Evolutionary conservation across 2,888 invertebrate genomes (phyloP), one percentile per base, ranked within the genome.

Genomic region (Lepetodrilus schrolli): DNA sequence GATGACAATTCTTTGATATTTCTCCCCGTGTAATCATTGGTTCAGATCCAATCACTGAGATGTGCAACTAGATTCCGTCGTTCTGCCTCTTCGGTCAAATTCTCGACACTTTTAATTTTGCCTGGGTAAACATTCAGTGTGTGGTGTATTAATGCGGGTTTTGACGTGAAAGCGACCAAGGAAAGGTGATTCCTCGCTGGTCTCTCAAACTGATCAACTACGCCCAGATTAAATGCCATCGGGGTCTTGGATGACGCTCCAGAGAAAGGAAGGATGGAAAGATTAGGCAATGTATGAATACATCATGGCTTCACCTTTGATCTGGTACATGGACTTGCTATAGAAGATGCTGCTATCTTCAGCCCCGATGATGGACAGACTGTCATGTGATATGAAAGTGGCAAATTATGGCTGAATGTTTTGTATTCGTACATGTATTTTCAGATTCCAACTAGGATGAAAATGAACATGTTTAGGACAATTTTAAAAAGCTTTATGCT

Each of bases 101-200:
- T 68, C 47, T 68, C 10, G 68, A 43, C 68, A 68, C 68, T 68
- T 47, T 68, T 68, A 68, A 68, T 68, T 68, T 68, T 43, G 68
- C 68, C 26, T 68, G 38, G 21, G 68, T 23, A 68, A 68, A 68
- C 68, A 68, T 21, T 20, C 23, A 26, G 30, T 38, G 23, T 66
- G 21, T 37, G 66, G 38, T 66, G 37, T 68, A 68, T 68, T 68
- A 68, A 47, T 26, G 38, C 10, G 30, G 23, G 68, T 23, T 47
- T 26, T 37, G 43, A 3, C n/a, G 43, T 68, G 68, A 68, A 68
- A 47, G 34, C 23, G 17, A 7, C 21, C n/a, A 30, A 21, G 47
- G 68, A 26, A 68, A 68, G 68, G n/a, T 68, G 68, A 68, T 47
- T 23, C 68, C 47, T 23, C 26, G 34, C 13, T 8, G 13, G 26